Percentiles rank a stretch among this genome's conserved stretches.
Evolutionary conservation across 2,888 invertebrate species (phyloP).

Genomic region (Eupithecia abbreviata): DNA sequence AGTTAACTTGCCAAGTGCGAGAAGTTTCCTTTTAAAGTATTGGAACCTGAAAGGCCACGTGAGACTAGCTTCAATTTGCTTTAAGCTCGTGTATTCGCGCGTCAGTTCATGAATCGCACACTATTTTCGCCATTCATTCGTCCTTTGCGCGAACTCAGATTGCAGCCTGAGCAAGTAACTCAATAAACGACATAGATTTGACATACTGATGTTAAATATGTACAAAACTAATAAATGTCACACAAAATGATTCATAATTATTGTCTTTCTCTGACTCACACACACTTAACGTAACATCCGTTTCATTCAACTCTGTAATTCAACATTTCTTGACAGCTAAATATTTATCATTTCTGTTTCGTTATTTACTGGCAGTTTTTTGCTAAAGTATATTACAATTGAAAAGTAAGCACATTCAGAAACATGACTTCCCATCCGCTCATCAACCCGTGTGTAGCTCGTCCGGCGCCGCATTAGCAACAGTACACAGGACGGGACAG

Average conservation of each 20-base stretch:
- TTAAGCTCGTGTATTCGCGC: not conserved
- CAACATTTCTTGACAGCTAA: not conserved
- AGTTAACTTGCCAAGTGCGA: not conserved
- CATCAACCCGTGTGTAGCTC: constrained; percentile 34
- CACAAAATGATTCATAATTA: too few relatives aligned
- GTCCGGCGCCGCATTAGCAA: constrained; percentile 38
- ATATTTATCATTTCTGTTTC: too few relatives aligned
- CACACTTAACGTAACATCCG: not conserved
- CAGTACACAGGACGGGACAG: constrained; percentile 29
- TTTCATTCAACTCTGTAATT: not conserved
- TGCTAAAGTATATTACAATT: not conserved
- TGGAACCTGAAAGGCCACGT: not conserved
- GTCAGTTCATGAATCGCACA: not conserved
- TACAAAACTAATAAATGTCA: not conserved
- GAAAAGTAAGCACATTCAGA: not conserved
- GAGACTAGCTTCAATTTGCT: not conserved
- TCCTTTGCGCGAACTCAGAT: not conserved
- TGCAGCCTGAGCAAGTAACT: not conserved
- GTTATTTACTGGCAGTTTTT: not conserved
- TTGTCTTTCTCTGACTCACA: not conserved
- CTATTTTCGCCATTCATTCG: not conserved
- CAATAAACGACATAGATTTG: not conserved
- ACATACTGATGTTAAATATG: not conserved
- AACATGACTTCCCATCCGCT: constrained; percentile 10
- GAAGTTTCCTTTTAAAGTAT: too few relatives aligned